These are phyloP conservation scores for Murina feae DNA, from an alignment of 2,113 vertebrate species.

Conservation along the genomic window DNA sequence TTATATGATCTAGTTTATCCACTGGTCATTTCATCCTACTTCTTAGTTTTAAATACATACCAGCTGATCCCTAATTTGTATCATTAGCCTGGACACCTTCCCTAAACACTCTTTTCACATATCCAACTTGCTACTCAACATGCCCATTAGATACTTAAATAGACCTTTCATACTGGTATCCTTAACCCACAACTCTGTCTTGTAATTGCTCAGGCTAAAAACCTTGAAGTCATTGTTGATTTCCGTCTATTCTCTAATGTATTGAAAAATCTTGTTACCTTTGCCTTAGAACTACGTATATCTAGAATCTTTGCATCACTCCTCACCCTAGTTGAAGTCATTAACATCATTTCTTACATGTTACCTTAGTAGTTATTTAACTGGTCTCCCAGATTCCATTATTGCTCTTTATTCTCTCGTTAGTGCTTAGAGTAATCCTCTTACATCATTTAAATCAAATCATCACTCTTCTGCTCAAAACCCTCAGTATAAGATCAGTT, in stretches of 20 bases:
- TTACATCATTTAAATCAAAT: not conserved
- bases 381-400: not conserved
- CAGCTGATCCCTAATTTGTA: not conserved
- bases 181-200: not conserved
- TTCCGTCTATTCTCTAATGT: not conserved
- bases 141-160: not conserved
- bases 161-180: not conserved
- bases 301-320: not conserved
- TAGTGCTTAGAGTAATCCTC: not conserved
- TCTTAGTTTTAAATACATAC: constrained; percentile 4
- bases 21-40: not conserved
- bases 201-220: not conserved
- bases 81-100: not conserved
- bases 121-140: not conserved
- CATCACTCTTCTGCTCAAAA: not conserved
- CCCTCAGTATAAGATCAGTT: not conserved
- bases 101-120: not conserved
- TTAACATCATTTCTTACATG: not conserved
- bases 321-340: not conserved
- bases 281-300: not conserved
- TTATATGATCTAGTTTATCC: not conserved
- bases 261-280: not conserved
- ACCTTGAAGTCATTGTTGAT: not conserved
- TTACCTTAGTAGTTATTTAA: not conserved
- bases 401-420: not conserved